A percentile compares a stretch with the other conserved stretches of the same genome.
These are phyloP conservation scores for Sapayoa aenigma DNA, from an alignment of 2,113 vertebrate species.

Conservation along the genomic window DNA sequence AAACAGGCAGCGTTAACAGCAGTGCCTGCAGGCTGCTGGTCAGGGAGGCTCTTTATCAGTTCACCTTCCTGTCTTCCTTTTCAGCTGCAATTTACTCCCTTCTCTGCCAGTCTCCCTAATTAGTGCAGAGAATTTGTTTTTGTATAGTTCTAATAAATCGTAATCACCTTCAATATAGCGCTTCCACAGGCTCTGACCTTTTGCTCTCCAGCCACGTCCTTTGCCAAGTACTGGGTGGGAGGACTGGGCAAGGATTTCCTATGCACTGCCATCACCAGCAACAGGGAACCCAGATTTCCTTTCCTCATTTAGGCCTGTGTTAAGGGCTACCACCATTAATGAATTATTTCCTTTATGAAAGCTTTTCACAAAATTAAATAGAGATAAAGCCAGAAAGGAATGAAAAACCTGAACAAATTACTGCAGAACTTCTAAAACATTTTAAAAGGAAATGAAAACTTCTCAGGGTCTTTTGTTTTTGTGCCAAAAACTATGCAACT, in stretches of 20 bases:
- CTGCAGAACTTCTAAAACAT: neutral
- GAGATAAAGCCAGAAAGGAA: neutral
- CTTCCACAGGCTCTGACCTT: neutral
- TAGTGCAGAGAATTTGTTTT: constrained; percentile 26
- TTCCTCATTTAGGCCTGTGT: neutral
- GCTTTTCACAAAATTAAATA: neutral
- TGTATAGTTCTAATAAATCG: constrained; percentile 29
- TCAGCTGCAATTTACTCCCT: neutral
- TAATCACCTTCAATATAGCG: neutral
- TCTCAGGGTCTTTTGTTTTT: neutral
- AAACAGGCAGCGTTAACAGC: neutral
- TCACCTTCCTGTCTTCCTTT: constrained; percentile 3
- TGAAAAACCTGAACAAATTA: neutral
- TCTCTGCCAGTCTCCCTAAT: constrained; percentile 12
- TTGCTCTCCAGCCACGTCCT: neutral
- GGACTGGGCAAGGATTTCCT: constrained; percentile 30
- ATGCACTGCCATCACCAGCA: neutral
- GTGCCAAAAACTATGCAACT: neutral
- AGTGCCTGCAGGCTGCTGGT: neutral
- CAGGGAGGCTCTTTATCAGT: neutral
- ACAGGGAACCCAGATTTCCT: neutral
- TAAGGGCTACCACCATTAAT: neutral
- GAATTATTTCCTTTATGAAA: constrained; percentile 42
- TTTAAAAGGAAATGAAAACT: neutral
- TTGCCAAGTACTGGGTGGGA: constrained; percentile 15